A percentile compares a stretch with the other conserved stretches of the same genome.
Conservation (phyloP, 2,888 invertebrate species). For the Yponomeuta cagnagella region DNA sequence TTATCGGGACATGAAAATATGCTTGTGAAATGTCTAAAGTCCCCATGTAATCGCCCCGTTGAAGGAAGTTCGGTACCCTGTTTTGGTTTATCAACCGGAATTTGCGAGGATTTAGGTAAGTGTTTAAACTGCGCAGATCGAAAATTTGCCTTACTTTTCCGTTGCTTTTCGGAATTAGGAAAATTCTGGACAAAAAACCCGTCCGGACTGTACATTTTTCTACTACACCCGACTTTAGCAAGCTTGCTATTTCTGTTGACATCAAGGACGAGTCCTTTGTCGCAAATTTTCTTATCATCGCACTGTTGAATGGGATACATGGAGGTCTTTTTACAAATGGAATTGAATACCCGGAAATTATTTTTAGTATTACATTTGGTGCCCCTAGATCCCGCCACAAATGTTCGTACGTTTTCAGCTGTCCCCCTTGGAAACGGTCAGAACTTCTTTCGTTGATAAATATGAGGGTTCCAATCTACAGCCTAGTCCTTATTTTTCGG, state of each 20-base stretch:
- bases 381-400: background rate
- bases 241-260: background rate
- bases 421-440: constrained; percentile 8
- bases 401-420: background rate
- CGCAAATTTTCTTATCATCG: background rate
- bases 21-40: background rate
- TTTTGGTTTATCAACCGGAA: background rate
- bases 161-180: background rate
- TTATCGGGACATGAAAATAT: background rate
- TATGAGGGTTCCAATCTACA: too few relatives aligned
- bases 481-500: too few relatives aligned
- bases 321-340: background rate
- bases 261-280: background rate
- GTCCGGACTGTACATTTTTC: background rate
- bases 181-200: background rate
- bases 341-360: background rate
- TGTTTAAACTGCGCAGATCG: background rate
- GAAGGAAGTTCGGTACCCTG: background rate
- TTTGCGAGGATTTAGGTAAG: background rate
- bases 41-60: background rate
- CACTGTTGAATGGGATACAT: background rate
- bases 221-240: background rate
- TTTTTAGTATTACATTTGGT: background rate
- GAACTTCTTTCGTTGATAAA: background rate
- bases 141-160: background rate